A percentile compares a stretch with the other conserved stretches of the same genome.
Evolutionary conservation across 1,140 invertebrate genomes (phyloP).

Genomic region (Papilio dardanus): DNA sequence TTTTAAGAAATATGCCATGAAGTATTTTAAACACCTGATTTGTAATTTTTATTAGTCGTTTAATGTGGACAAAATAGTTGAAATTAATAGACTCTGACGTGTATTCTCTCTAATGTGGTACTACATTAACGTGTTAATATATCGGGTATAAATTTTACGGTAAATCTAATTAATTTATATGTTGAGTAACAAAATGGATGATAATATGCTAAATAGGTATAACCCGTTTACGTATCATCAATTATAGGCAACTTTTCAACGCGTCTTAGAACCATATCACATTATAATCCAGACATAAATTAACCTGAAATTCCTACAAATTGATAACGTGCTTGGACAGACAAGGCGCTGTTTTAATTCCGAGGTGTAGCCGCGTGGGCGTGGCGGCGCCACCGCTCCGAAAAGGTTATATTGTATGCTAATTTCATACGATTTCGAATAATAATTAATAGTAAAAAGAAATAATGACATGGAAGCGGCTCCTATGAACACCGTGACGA

Average conservation of each 20-base stretch:
- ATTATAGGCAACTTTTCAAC: slow-evolving; percentile 46
- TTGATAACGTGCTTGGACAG: slow-evolving; percentile 45
- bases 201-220: slow-evolving; percentile 45
- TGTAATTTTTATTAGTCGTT: neutral
- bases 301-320: slow-evolving; percentile 37
- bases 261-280: slow-evolving; percentile 41
- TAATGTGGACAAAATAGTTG: neutral
- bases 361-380: slow-evolving; percentile 54
- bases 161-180: slow-evolving; percentile 36
- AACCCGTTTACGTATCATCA: slow-evolving; percentile 51
- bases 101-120: slow-evolving; percentile 1
- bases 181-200: slow-evolving; percentile 41
- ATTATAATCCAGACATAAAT: slow-evolving; percentile 40
- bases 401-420: slow-evolving; percentile 72
- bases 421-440: slow-evolving; percentile 69
- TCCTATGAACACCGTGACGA: slow-evolving; percentile 55
- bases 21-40: slow-evolving; percentile 1
- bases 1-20: neutral
- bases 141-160: slow-evolving; percentile 20
- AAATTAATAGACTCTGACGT: neutral
- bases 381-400: slow-evolving; percentile 64
- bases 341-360: slow-evolving; percentile 45
- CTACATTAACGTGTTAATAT: slow-evolving; percentile 28
- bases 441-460: slow-evolving; percentile 67
- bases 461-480: slow-evolving; percentile 66